Conservation (phyloP, 92 coral and sea anemone genomes). For the Galaxea fascicularis region DNA sequence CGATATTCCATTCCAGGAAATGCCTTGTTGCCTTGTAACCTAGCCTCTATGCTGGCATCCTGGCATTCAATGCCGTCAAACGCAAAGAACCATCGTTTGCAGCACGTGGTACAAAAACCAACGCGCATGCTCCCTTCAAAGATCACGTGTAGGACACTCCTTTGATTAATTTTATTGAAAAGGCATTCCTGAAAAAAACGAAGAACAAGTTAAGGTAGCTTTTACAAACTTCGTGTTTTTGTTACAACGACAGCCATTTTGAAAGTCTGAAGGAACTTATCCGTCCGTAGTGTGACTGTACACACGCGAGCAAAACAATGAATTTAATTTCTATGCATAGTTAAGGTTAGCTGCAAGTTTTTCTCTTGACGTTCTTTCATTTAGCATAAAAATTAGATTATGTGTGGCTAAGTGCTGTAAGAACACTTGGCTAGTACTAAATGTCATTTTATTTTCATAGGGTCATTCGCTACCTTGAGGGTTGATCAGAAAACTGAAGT, state of each 20-base stretch:
- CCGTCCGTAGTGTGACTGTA: too few species aligned
- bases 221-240: background rate
- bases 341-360: too few species aligned
- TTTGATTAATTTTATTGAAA: conserved; percentile 59
- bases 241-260: background rate
- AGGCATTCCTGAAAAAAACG: conserved; percentile 65
- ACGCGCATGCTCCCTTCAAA: conserved; percentile 87
- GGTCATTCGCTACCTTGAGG: too few species aligned
- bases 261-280: too few species aligned
- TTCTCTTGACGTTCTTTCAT: too few species aligned
- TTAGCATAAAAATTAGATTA: too few species aligned
- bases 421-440: too few species aligned
- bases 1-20: conserved; percentile 71
- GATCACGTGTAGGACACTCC: conserved; percentile 66
- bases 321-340: too few species aligned
- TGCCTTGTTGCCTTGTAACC: conserved; percentile 64
- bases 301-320: too few species aligned
- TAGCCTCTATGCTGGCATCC: conserved; percentile 66
- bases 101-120: conserved; percentile 78
- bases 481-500: too few species aligned
- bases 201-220: background rate
- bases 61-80: conserved; percentile 66
- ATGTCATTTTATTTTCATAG: too few species aligned
- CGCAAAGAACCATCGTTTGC: conserved; percentile 86
- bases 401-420: too few species aligned